A percentile compares a stretch with the other conserved stretches of the same genome.
These are phyloP conservation scores for Andricus curvator DNA, from an alignment of 2,888 invertebrate genomes.

Conservation along the genomic window DNA sequence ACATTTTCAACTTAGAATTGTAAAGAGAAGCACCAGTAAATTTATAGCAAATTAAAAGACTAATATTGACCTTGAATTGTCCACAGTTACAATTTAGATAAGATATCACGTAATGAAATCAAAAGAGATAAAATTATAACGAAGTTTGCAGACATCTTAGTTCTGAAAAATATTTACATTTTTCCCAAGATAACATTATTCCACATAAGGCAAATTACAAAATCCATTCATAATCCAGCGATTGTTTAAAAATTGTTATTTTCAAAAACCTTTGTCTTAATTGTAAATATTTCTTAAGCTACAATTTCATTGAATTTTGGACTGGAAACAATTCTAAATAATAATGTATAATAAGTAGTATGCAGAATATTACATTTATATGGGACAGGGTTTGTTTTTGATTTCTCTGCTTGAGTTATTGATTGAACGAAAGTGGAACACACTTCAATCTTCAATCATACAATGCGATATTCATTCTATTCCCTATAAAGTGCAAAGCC, in stretches of 20 bases:
- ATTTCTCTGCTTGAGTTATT: constrained; percentile 24
- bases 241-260: too few species aligned
- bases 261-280: too few species aligned
- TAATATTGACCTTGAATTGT: background rate
- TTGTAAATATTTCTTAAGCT: too few species aligned
- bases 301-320: too few species aligned
- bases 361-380: constrained; percentile 3
- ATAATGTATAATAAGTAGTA: too few species aligned
- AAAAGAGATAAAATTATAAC: background rate
- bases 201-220: too few species aligned
- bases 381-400: background rate
- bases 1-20: too few species aligned
- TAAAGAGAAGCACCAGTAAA: too few species aligned
- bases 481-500: constrained; percentile 4
- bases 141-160: background rate
- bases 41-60: too few species aligned
- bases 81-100: background rate
- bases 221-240: too few species aligned
- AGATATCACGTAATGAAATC: background rate
- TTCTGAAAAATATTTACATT: background rate
- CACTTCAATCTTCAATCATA: constrained; percentile 38
- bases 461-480: constrained; percentile 28
- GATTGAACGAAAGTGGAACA: constrained; percentile 36
- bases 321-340: too few species aligned
- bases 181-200: background rate